A percentile compares a stretch with the other conserved stretches of the same genome.
These are phyloP conservation scores for Pygocentrus nattereri DNA, from an alignment of 2,797 vertebrate genomes.

Conservation along the genomic window DNA sequence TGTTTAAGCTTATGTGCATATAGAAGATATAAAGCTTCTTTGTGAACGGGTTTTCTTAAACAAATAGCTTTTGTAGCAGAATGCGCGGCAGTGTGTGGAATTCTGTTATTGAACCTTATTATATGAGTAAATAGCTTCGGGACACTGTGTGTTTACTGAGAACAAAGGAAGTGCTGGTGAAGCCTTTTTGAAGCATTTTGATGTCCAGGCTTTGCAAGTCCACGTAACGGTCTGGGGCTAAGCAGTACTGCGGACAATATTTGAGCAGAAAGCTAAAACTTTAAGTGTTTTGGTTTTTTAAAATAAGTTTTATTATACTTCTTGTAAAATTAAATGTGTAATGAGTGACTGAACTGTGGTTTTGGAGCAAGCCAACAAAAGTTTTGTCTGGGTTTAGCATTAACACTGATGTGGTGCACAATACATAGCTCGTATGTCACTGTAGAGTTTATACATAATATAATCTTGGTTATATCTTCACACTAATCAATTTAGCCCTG, in stretches of 20 bases:
- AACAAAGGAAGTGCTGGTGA: conserved; percentile 24
- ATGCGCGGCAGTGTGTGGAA: not conserved
- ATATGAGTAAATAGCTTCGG: conserved; percentile 1
- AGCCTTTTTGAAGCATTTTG: not conserved
- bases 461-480: too few species aligned
- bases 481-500: too few species aligned
- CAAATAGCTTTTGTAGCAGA: not conserved
- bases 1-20: conserved; percentile 51
- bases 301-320: too few species aligned
- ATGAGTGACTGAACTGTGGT: too few species aligned
- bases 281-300: too few species aligned
- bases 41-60: not conserved
- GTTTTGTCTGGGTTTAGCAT: too few species aligned
- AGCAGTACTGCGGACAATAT: not conserved
- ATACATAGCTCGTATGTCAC: too few species aligned
- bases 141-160: conserved; percentile 37
- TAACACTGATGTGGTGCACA: too few species aligned
- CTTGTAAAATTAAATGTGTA: too few species aligned
- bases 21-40: not conserved
- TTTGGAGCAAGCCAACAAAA: too few species aligned
- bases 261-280: not conserved
- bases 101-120: not conserved
- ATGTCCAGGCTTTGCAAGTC: not conserved
- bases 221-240: not conserved
- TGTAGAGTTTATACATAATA: too few species aligned